These are phyloP conservation scores for Pyrocephalus nanus DNA, from an alignment of 2,797 vertebrate genomes.

Conservation along the genomic window DNA sequence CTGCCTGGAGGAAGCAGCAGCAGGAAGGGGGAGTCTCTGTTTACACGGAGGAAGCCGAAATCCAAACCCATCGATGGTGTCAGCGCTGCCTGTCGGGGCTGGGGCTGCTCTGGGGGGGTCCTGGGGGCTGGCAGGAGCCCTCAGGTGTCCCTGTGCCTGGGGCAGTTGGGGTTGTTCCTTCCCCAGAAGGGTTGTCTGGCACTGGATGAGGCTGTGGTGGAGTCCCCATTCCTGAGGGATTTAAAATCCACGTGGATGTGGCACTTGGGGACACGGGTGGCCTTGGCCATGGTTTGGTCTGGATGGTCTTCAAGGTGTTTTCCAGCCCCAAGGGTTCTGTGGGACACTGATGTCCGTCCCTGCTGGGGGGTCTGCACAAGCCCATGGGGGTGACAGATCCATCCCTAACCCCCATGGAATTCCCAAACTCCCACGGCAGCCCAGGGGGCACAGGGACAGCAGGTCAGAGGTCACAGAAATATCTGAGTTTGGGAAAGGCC, in stretches of 20 bases:
- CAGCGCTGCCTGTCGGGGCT: not conserved
- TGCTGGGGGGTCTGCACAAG: not conserved
- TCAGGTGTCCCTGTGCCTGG: not conserved
- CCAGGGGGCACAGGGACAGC: not conserved
- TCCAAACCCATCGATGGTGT: not conserved
- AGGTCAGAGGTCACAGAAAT: not conserved
- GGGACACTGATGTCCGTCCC: not conserved
- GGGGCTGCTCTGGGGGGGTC: not conserved
- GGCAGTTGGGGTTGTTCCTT: not conserved
- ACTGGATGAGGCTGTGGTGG: not conserved
- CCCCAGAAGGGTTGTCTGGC: not conserved
- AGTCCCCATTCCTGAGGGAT: not conserved
- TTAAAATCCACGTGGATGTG: not conserved
- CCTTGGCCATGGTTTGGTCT: not conserved
- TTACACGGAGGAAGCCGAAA: not conserved
- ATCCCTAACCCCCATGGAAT: not conserved
- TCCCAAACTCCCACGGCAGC: not conserved
- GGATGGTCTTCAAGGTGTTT: not conserved
- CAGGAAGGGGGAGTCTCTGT: not conserved
- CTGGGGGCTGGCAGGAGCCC: not conserved
- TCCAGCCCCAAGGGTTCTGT: not conserved
- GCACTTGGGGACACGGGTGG: not conserved
- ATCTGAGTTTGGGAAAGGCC: not conserved
- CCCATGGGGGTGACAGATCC: not conserved
- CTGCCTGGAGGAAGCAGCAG: not conserved